These are phyloP conservation scores for Drosophila borealis DNA, from an alignment of 2,888 invertebrate genomes.

Conservation along the genomic window DNA sequence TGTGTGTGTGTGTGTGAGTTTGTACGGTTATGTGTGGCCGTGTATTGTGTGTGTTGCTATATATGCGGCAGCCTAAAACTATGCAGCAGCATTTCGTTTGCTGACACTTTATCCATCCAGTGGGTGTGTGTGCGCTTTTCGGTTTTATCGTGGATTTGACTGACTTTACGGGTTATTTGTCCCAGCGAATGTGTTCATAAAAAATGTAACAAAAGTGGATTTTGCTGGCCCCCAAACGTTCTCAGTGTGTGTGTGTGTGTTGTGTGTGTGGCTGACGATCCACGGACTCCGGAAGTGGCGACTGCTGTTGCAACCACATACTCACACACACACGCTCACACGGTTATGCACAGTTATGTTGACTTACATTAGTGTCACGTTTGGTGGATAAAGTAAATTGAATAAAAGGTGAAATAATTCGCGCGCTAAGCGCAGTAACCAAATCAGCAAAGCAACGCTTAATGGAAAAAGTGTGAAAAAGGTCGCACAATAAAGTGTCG, in stretches of 20 bases:
- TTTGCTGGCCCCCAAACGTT: constrained; percentile 41
- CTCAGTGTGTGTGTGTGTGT: constrained; percentile 27
- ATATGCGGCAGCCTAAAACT: constrained; percentile 64
- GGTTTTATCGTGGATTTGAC: constrained; percentile 65
- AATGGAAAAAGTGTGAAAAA: constrained; percentile 62
- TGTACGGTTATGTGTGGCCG: constrained; percentile 45
- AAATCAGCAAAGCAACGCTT: constrained; percentile 31
- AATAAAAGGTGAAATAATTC: constrained; percentile 74
- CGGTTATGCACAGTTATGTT: constrained; percentile 12
- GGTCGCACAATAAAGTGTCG: constrained; percentile 38
- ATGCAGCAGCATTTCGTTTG: constrained; percentile 61
- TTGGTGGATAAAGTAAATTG: constrained; percentile 63
- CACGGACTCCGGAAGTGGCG: constrained; percentile 43
- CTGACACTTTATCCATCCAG: constrained; percentile 57
- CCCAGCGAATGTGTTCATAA: constrained; percentile 68
- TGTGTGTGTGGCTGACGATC: constrained; percentile 11
- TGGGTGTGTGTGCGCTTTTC: constrained; percentile 40
- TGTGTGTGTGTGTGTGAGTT: constrained; percentile 34
- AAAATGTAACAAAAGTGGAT: constrained; percentile 73
- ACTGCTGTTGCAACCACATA: constrained; percentile 41
- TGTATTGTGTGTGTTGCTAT: constrained; percentile 30
- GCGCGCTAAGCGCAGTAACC: constrained; percentile 50
- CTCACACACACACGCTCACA: constrained; percentile 17
- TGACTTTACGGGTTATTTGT: constrained; percentile 76
- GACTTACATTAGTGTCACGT: constrained; percentile 46